Conservation (phyloP, 2,888 invertebrate species). For the Amphipyra berbera region DNA sequence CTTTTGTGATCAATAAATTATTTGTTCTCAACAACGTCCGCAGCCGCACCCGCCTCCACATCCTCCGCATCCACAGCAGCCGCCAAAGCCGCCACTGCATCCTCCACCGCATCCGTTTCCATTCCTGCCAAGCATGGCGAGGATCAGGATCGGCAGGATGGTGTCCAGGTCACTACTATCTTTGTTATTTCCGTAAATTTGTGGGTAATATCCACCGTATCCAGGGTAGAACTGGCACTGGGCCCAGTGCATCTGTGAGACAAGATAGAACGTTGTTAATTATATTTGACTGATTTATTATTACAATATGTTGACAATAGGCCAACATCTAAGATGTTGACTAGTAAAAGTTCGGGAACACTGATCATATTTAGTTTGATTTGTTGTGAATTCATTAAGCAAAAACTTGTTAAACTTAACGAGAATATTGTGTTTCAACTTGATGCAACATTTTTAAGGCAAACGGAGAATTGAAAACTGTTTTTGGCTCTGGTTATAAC, state of each 20-base stretch:
- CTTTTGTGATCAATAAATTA: not conserved
- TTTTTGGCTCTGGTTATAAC: too few relatives aligned
- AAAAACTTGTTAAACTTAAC: too few relatives aligned
- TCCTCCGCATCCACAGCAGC: conserved; percentile 35
- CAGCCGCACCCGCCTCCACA: too few relatives aligned
- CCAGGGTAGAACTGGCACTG: conserved; percentile 62
- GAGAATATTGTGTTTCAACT: not conserved
- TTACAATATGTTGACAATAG: conserved; percentile 45
- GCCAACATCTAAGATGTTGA: conserved; percentile 18
- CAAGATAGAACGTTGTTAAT: conserved; percentile 22
- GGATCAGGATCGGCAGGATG: conserved; percentile 68
- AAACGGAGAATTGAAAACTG: too few relatives aligned
- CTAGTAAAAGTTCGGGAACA: conserved; percentile 8
- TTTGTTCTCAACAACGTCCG: conserved; percentile 19
- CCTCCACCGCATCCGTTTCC: conserved; percentile 54
- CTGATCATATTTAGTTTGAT: conserved; percentile 34
- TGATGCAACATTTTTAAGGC: too few relatives aligned
- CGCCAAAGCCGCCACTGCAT: conserved; percentile 35
- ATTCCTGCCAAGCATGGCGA: conserved; percentile 57
- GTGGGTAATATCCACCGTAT: conserved; percentile 51
- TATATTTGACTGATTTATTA: conserved; percentile 36
- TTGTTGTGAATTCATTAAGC: not conserved
- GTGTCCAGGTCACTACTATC: conserved; percentile 65
- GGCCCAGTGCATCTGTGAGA: conserved; percentile 66
- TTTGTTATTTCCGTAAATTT: conserved; percentile 42